Evolutionary conservation across 2,888 invertebrate genomes (phyloP).

Genomic region (Chloroclystis v-ata): DNA sequence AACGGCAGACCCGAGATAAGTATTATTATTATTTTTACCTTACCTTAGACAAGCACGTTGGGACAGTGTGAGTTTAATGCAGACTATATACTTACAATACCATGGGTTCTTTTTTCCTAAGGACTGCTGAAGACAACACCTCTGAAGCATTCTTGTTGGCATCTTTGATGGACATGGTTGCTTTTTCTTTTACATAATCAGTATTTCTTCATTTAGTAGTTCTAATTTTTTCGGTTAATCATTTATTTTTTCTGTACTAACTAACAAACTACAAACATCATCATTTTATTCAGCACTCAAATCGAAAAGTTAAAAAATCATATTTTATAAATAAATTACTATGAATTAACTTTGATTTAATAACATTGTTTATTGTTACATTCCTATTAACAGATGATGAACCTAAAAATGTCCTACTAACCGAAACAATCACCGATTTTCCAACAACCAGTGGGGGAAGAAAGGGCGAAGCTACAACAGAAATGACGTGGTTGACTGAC

Average conservation of each 20-base stretch:
- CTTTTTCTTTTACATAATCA: not conserved
- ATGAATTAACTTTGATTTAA: conserved; percentile 2
- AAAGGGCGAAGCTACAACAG: conserved; percentile 41
- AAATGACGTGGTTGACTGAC: conserved; percentile 36
- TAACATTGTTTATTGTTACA: conserved; percentile 56
- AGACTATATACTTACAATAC: conserved; percentile 12
- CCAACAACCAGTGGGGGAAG: conserved; percentile 46
- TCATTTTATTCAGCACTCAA: not conserved
- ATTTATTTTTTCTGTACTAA: not conserved
- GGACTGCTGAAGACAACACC: no score
- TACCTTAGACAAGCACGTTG: conserved; percentile 28
- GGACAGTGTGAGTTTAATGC: conserved; percentile 32
- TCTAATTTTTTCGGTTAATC: not conserved
- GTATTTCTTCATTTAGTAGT: not conserved
- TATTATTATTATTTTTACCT: conserved; percentile 34
- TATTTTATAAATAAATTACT: not conserved
- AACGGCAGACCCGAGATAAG: conserved; percentile 71
- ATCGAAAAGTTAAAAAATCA: no score
- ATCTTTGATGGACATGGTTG: conserved; percentile 15
- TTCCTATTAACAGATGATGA: conserved; percentile 76
- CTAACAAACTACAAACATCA: conserved; percentile 1
- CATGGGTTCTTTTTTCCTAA: conserved; percentile 8
- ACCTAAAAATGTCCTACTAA: conserved; percentile 72
- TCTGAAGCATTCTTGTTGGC: not conserved
- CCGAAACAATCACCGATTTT: conserved; percentile 59